phyloP scores from a whole-genome alignment of 2,797 vertebrate genomes.

The Melanotaenia boesemani region DNA sequence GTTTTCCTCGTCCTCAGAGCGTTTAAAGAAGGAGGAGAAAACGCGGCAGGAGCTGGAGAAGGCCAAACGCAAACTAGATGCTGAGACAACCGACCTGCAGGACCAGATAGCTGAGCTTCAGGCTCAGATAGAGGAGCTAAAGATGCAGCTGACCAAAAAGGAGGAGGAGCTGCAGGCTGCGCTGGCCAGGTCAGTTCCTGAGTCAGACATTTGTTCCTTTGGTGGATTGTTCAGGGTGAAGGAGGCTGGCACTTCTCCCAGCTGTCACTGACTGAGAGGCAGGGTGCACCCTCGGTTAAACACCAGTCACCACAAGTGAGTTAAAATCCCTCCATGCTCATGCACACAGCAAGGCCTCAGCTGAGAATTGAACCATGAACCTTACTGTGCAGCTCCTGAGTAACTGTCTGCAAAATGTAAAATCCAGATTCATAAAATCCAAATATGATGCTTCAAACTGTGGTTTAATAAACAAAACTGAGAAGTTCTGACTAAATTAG shows the following conservation, averaged over 20 bases:
- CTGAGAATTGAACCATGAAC: background rate
- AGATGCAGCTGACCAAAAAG: slow-evolving; percentile 93
- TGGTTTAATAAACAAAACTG: too few relatives aligned
- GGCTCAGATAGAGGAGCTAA: slow-evolving; percentile 95
- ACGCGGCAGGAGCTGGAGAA: slow-evolving; percentile 97
- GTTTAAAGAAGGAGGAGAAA: slow-evolving; percentile 98
- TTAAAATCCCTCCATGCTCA: background rate
- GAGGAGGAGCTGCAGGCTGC: slow-evolving; percentile 95
- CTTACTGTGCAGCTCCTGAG: too few relatives aligned
- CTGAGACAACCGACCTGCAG: slow-evolving; percentile 94
- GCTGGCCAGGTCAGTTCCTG: slow-evolving; percentile 75
- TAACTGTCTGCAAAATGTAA: too few relatives aligned
- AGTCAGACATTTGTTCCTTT: too few relatives aligned
- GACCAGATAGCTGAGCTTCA: slow-evolving; percentile 98
- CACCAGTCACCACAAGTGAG: background rate
- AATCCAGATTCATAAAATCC: too few relatives aligned
- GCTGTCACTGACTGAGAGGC: too few relatives aligned
- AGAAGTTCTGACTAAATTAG: too few relatives aligned
- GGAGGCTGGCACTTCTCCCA: background rate
- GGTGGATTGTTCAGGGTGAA: too few relatives aligned
- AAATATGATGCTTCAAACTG: too few relatives aligned
- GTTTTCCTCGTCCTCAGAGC: slow-evolving; percentile 80
- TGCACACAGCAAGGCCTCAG: background rate
- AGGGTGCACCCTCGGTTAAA: too few relatives aligned
- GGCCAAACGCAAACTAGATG: slow-evolving; percentile 96